Conservation (phyloP, 2,113 vertebrate genomes). For the Eira barbara region DNA sequence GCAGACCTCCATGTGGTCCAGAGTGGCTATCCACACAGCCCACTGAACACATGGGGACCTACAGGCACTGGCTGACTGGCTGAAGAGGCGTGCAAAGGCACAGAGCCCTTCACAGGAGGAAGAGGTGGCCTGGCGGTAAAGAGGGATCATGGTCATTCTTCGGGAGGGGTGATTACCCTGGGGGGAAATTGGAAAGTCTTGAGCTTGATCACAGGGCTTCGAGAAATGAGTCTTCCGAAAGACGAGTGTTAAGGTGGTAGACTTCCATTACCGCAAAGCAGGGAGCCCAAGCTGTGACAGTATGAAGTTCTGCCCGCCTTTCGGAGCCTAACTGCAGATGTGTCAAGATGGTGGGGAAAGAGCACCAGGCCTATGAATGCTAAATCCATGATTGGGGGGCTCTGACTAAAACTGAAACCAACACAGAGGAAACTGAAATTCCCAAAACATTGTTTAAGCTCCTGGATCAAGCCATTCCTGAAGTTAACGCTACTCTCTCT, state of each 20-base stretch:
- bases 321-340: neutral
- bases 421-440: neutral
- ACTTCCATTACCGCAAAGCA: neutral
- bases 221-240: no score
- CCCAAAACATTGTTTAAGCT: neutral
- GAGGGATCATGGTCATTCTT: neutral
- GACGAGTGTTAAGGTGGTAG: no score
- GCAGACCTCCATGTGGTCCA: neutral
- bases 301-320: no score
- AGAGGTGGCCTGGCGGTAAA: neutral
- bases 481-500: neutral
- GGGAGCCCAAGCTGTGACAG: rapidly evolving
- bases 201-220: no score
- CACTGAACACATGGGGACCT: rapidly evolving
- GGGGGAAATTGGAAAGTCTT: neutral
- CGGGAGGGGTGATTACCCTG: rapidly evolving
- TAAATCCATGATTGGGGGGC: no score
- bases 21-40: no score
- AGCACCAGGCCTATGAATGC: neutral
- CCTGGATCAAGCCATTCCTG: neutral
- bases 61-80: neutral
- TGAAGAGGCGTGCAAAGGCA: neutral
- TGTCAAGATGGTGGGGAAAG: rapidly evolving
- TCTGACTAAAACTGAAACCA: neutral
- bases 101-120: neutral